A percentile compares a stretch with the other conserved stretches of the same genome.
Conservation (phyloP, 2,797 vertebrate genomes). For the Sphaeramia orbicularis region DNA sequence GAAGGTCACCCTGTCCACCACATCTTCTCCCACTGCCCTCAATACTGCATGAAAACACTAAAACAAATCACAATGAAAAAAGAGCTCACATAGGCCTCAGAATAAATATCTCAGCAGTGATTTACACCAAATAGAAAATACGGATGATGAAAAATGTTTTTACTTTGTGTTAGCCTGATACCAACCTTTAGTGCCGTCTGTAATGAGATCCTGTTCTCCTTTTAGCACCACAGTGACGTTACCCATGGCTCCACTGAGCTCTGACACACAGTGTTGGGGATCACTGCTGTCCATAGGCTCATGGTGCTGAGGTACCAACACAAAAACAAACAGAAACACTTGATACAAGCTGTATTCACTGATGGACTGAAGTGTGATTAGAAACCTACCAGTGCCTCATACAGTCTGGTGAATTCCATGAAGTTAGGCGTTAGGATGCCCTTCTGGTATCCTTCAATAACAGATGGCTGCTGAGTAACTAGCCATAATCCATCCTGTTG, state of each 20-base stretch:
- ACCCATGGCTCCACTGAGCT: conserved; percentile 94
- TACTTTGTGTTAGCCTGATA: conserved; percentile 17
- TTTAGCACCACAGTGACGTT: conserved; percentile 95
- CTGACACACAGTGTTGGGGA: conserved; percentile 86
- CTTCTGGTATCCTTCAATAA: conserved; percentile 94
- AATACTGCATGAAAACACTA: conserved; percentile 90
- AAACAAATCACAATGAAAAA: conserved; percentile 33
- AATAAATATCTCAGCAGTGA: background rate
- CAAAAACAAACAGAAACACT: conserved; percentile 8
- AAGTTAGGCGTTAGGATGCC: conserved; percentile 96
- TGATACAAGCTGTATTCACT: background rate
- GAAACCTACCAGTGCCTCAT: conserved; percentile 92
- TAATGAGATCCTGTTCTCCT: conserved; percentile 94
- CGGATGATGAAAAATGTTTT: background rate
- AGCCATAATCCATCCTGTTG: conserved; percentile 97
- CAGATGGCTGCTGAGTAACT: conserved; percentile 91
- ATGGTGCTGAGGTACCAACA: conserved; percentile 84
- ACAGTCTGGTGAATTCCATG: conserved; percentile 94
- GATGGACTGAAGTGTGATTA: background rate
- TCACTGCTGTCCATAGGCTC: conserved; percentile 88
- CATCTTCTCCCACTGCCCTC: conserved; percentile 95
- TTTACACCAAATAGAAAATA: background rate
- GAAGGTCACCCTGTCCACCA: conserved; percentile 96
- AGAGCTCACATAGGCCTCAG: background rate
- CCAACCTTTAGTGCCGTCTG: conserved; percentile 93